phyloP scores from a whole-genome alignment of 2,888 invertebrate genomes.

The Campoletis raptor region DNA sequence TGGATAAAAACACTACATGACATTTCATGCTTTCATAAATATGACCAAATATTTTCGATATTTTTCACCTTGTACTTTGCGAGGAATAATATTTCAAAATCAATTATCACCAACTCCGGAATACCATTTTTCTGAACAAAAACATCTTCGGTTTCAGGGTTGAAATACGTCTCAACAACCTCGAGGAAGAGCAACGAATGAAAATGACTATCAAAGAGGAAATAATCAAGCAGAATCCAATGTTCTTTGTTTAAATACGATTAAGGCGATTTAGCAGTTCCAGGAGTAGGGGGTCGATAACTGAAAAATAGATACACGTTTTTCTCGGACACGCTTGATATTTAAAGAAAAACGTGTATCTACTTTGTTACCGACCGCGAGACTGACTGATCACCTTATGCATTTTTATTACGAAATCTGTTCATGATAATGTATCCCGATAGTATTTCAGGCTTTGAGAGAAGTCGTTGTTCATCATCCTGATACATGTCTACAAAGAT shows the following conservation, averaged over 20 bases:
- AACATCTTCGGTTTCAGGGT: slow-evolving; percentile 81
- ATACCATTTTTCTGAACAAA: slow-evolving; percentile 1
- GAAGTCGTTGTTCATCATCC: neutral
- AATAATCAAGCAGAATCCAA: slow-evolving; percentile 86
- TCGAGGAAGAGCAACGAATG: slow-evolving; percentile 86
- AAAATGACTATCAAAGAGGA: slow-evolving; percentile 86
- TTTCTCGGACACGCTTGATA: no score
- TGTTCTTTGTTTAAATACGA: slow-evolving; percentile 89
- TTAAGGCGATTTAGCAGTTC: no score
- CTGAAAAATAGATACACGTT: no score
- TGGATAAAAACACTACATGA: neutral
- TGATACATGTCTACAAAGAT: neutral
- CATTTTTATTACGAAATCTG: slow-evolving; percentile 9
- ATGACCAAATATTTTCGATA: neutral
- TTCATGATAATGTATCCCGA: slow-evolving; percentile 28
- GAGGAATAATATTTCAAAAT: neutral
- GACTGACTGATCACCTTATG: no score
- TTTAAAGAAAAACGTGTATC: no score
- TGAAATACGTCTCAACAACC: slow-evolving; percentile 85
- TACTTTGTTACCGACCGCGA: no score
- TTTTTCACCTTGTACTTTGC: neutral
- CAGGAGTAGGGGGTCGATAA: no score
- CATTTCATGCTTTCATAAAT: neutral
- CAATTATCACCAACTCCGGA: neutral
- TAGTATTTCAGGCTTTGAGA: slow-evolving; percentile 23